Conservation (phyloP, 2,888 invertebrate species). For the Drosophila paranaensis region DNA sequence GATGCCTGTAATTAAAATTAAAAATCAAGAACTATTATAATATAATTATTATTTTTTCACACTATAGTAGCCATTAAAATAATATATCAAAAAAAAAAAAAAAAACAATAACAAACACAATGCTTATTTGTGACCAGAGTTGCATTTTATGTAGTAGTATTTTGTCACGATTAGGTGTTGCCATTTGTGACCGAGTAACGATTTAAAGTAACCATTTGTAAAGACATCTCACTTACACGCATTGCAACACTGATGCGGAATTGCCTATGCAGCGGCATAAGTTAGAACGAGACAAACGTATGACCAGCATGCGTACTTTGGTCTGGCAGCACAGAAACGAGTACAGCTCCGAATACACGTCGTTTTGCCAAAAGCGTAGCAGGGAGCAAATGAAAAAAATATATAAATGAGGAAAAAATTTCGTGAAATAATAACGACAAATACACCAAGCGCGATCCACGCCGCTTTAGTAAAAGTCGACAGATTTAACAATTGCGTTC, state of each 20-base stretch:
- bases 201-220: slow-evolving; percentile 52
- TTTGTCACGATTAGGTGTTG: slow-evolving; percentile 44
- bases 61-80: background rate
- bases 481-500: slow-evolving; percentile 48
- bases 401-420: slow-evolving; percentile 73
- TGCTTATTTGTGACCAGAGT: slow-evolving; percentile 42
- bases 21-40: background rate
- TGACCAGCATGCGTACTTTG: slow-evolving; percentile 64
- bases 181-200: slow-evolving; percentile 47
- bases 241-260: slow-evolving; percentile 46
- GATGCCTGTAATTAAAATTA: background rate
- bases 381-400: slow-evolving; percentile 70
- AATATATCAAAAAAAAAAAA: slow-evolving; percentile 1
- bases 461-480: slow-evolving; percentile 67
- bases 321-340: slow-evolving; percentile 73
- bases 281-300: slow-evolving; percentile 52
- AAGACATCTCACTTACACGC: slow-evolving; percentile 62
- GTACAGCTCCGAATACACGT: slow-evolving; percentile 80
- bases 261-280: slow-evolving; percentile 30
- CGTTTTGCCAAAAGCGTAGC: slow-evolving; percentile 77
- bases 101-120: slow-evolving; percentile 47
- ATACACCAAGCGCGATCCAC: slow-evolving; percentile 59
- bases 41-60: background rate
- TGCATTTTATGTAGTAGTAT: slow-evolving; percentile 58
- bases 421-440: slow-evolving; percentile 66